Evolutionary conservation across 2,113 vertebrate genomes (phyloP), one percentile per base, ranked within the genome.

Genomic region (Amphiprion ocellaris): DNA sequence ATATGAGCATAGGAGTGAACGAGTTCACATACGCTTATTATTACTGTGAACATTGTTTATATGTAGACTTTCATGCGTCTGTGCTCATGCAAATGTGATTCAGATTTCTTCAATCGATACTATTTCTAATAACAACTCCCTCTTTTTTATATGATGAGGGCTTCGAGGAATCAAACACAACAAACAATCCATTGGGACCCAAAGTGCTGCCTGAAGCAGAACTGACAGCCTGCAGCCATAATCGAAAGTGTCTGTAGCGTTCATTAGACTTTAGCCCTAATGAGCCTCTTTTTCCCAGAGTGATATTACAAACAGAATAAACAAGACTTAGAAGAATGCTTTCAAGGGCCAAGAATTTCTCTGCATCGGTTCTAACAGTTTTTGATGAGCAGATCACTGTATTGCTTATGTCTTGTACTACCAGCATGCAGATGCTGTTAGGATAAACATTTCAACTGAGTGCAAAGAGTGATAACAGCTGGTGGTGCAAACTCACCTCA

Each of bases 281-380:
- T 80, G 61, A 71, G 33, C 54, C 21, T 24, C 39, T 28, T 82
- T 86, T 77, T 73, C 49, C 56, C 39, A 60, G 4, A 77, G 74
- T 52, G 63, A 73, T 65, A 67, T 52, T 44, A 73, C 33, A 53
- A 80, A 85, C 39, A 62, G 37, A 6, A 50, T 15, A 54, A 82
- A 79, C 54, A 72, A 64, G 23, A 59, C 12, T 24, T 39, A 63
- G 33, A 59, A 5, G 14, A 66, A 77, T 12, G 60, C 33, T 17
- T 73, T 33, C 23, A 15, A n/a, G 17, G 9, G 28, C 12, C 14
- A 47, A 56, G 5, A 17, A 23, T 61, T 54, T 28, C 14, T 53
- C 17, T 44, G n/a, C 55, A 58, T 26, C 23, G 33, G 1, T 26
- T 68, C 15, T 1, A 44, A 58, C 19, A 26, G 39, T 14, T 10